These are phyloP conservation scores for Andinoacara biseriatus DNA, from an alignment of 2,113 vertebrate genomes.

Conservation along the genomic window DNA sequence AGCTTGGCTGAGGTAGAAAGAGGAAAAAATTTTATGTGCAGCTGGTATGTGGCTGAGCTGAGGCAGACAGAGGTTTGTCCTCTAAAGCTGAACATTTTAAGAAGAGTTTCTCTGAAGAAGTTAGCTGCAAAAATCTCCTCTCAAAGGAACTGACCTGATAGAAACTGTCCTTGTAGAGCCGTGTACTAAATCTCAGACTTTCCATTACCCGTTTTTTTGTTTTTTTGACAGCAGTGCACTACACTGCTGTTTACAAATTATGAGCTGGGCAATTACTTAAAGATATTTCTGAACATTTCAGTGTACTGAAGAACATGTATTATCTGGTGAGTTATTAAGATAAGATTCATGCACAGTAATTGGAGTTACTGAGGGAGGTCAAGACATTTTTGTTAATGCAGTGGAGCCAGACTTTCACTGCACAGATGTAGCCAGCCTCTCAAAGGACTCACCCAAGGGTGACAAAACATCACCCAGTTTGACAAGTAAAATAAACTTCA, in stretches of 20 bases:
- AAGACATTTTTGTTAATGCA: slow-evolving; percentile 7
- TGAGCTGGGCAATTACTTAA: background rate
- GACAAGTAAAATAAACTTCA: background rate
- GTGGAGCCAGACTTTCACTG: slow-evolving; percentile 10
- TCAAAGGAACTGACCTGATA: background rate
- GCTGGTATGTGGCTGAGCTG: background rate
- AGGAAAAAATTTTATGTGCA: background rate
- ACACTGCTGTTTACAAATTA: background rate
- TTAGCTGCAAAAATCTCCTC: background rate
- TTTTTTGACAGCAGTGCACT: background rate
- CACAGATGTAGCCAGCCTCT: slow-evolving; percentile 27
- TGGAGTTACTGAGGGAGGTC: background rate
- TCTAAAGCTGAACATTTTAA: background rate
- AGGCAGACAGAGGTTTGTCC: background rate
- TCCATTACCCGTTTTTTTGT: background rate
- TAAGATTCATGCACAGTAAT: background rate
- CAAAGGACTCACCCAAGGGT: slow-evolving; percentile 11
- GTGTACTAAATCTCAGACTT: background rate
- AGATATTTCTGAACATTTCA: background rate
- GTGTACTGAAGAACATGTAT: background rate
- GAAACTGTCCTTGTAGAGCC: background rate
- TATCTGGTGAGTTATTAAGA: background rate
- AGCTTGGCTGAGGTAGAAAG: background rate
- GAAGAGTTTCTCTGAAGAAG: background rate
- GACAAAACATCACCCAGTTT: slow-evolving; percentile 21